Base-by-base conservation (phyloP, 2,888 invertebrate genomes). In the Empis livida region DNA sequence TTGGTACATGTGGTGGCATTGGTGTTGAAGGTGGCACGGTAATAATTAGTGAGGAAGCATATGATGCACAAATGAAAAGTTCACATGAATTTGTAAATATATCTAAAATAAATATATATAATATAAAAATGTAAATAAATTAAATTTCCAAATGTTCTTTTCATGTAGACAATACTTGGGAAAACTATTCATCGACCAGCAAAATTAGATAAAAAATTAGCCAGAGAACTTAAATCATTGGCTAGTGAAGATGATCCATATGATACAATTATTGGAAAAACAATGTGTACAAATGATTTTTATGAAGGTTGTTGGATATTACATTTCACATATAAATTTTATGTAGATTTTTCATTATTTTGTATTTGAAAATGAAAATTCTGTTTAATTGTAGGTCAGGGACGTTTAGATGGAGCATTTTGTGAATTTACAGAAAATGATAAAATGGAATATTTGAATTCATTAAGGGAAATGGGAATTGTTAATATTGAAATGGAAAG, bases 401-500 rank as follows among this genome's bases (percentile, higher is more conserved):
- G 91, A 15, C 79, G 97, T 39, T 71, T 94, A 54, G 96, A 97
- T 67, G 96, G 97, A 2, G 95, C 95, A 5, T 95, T 96, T 71
- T 96, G 96, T 68, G 92, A 94, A 59, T 95, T 90, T 71, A 80
- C 79, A 3, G 87, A 89, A 62, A 70, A 76, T n/a, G 94, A 97
- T 54, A 95, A 94, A 71, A 80, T 89, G 78, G 82, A 82, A 43
- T 97, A 91, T 65, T 71, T 97, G 57, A 77, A 79, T 55, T 75
- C 79, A 54, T 63, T 93, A 51, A 79, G 82, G 53, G 77, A 80
- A 51, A 72, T 79, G 43, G 93, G 92, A 3, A 88, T 97, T 13
- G 79, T 86, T 20, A 97, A 97, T 69, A 94, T 97, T 58, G 97
- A 97, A 73, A 95, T 95, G 96, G 97, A 97, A 71, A 86, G 89